A percentile compares a stretch with the other conserved stretches of the same genome.
These are phyloP conservation scores for Esox masquinongy DNA, from an alignment of 2,797 vertebrate species.

Conservation along the genomic window DNA sequence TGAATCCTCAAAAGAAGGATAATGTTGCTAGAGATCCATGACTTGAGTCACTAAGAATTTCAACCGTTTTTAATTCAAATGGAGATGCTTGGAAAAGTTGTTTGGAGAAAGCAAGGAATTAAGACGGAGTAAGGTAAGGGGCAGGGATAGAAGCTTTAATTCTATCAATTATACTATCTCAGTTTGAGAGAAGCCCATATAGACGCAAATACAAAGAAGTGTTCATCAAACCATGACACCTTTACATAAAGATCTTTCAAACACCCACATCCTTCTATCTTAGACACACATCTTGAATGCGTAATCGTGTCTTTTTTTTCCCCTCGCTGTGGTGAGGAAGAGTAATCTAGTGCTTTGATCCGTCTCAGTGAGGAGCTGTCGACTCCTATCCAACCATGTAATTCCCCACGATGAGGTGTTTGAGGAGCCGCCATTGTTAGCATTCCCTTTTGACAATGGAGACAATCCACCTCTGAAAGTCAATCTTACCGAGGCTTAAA, in stretches of 20 bases:
- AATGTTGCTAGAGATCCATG: conserved; percentile 50
- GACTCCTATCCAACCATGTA: conserved; percentile 39
- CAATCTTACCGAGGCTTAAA: conserved; percentile 22
- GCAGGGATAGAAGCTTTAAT: conserved; percentile 19
- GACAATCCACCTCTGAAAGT: conserved; percentile 51
- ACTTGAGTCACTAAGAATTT: conserved; percentile 58
- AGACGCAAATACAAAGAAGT: conserved; percentile 16
- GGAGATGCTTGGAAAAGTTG: conserved; percentile 35
- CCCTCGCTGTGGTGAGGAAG: conserved; percentile 16
- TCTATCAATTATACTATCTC: conserved; percentile 36
- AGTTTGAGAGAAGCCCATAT: neutral
- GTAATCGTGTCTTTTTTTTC: neutral
- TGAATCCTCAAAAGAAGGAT: conserved; percentile 58
- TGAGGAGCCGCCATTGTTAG: conserved; percentile 31
- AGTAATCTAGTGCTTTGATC: conserved; percentile 52
- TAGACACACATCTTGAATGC: neutral
- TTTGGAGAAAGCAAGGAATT: conserved; percentile 18
- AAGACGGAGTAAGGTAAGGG: neutral
- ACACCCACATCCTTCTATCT: neutral
- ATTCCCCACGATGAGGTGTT: conserved; percentile 39
- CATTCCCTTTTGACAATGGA: conserved; percentile 32
- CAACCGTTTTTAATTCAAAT: conserved; percentile 59
- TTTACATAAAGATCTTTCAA: neutral
- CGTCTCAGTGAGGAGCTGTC: conserved; percentile 43
- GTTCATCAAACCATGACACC: neutral